Conservation (phyloP, 2,797 vertebrate genomes). For the Triplophysa yarkandensis region DNA sequence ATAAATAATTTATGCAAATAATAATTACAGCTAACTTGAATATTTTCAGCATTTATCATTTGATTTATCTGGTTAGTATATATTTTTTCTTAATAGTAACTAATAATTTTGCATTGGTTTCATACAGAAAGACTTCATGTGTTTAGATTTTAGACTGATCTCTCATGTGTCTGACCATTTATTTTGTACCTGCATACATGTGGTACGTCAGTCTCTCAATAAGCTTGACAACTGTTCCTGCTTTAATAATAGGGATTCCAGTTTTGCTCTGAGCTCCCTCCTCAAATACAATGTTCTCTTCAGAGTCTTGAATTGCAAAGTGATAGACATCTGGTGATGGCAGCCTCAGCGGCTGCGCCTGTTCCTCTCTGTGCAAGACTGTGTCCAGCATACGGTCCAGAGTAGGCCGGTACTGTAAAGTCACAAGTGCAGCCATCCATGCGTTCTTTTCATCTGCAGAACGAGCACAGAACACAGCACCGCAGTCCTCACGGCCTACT, state of each 20-base stretch:
- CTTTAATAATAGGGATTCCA: slow-evolving; percentile 95
- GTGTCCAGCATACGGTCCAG: slow-evolving; percentile 95
- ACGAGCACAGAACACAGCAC: slow-evolving; percentile 85
- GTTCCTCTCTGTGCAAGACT: slow-evolving; percentile 86
- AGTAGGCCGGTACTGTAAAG: slow-evolving; percentile 94
- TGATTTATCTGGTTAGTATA: background rate
- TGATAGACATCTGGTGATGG: slow-evolving; percentile 87
- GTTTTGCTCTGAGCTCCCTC: slow-evolving; percentile 91
- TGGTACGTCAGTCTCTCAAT: slow-evolving; percentile 98
- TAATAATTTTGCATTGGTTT: too few relatives aligned
- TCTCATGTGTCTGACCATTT: background rate
- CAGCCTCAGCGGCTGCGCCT: slow-evolving; percentile 87
- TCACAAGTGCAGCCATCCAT: slow-evolving; percentile 96
- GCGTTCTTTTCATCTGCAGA: slow-evolving; percentile 90
- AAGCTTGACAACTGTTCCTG: slow-evolving; percentile 93
- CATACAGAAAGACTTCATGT: background rate
- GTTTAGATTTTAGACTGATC: background rate
- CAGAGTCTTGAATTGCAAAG: slow-evolving; percentile 91
- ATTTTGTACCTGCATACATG: slow-evolving; percentile 92
- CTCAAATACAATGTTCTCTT: slow-evolving; percentile 97
- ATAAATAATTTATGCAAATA: too few relatives aligned
- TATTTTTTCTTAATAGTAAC: too few relatives aligned
- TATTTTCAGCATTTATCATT: background rate
- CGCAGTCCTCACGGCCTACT: slow-evolving; percentile 88
- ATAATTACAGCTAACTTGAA: background rate